Base-by-base conservation (phyloP, 2,113 vertebrate genomes). In the Piaya cayana region DNA sequence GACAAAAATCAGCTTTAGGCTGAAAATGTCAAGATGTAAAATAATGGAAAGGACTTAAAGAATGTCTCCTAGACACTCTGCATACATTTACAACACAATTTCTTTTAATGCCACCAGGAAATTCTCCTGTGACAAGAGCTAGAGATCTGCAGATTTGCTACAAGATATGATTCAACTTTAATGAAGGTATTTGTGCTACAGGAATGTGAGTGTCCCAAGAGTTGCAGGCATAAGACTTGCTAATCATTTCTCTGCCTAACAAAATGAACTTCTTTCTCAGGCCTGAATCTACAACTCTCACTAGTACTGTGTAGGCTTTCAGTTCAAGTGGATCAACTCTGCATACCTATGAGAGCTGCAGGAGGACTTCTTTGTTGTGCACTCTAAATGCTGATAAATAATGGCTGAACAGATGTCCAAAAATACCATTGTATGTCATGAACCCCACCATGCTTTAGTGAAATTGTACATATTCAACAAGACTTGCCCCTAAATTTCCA, bases 151-250 rank as follows among this genome's bases (percentile, higher is more conserved):
- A 94, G 37, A 53, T 96, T 86, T 90, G 43, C 17, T 84, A 86
- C 56, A 88, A 88, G 52, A 71, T 65, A 60, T 19, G 34, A 90
- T 95, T 86, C 94, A 90, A 90, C 47, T 88, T 96, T 93, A 88
- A 90, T 92, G 36, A 83, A 86, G 30, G 22, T 60, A 81, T 93
- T 93, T 86, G 64, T 94, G 79, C 17, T 52, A 93, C 30, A 86
- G 53, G 71, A 88, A 95, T 75, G 49, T 45, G 83, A 70, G 30
- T 45, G 27, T 75, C 76, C 79, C 72, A 81, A 74, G 85, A 78
- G 68, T 0, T 86, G 27, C 17, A 90, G 55, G 34, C 17, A 59
- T 78, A 80, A 83, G 55, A 60, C 21, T 81, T 2, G 0, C 8
- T 86, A 49, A 75, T 88, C 10, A 47, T 80, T 84, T 87, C 18